phyloP scores from a whole-genome alignment of 2,113 vertebrate genomes.

The Mesoclemmys tuberculata region DNA sequence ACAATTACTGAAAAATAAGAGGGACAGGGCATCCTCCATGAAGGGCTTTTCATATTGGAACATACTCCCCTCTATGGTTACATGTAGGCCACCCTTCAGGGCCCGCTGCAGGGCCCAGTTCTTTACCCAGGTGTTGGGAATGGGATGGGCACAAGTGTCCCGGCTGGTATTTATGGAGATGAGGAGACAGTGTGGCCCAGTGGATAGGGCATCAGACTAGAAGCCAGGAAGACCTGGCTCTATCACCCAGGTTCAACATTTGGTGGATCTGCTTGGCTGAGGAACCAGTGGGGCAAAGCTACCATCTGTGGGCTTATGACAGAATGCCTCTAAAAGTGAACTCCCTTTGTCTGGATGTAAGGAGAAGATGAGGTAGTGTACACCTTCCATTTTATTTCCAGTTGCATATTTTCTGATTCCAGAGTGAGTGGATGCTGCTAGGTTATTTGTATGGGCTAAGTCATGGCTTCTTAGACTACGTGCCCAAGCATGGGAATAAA shows the following conservation, averaged over 20 bases:
- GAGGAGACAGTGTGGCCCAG: background rate
- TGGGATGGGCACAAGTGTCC: background rate
- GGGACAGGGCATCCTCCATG: background rate
- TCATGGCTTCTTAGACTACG: background rate
- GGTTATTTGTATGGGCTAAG: background rate
- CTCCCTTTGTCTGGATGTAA: too few relatives aligned
- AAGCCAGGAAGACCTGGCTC: background rate
- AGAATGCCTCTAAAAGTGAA: background rate
- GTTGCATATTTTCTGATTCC: background rate
- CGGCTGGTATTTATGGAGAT: background rate
- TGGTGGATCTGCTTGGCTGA: background rate
- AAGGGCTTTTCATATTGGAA: background rate
- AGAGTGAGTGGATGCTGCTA: background rate
- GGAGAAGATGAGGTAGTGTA: too few relatives aligned
- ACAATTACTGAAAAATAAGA: background rate
- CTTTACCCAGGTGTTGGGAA: background rate
- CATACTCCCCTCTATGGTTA: background rate
- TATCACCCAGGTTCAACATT: background rate
- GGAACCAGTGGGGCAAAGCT: background rate
- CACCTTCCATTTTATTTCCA: background rate
- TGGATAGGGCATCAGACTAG: background rate
- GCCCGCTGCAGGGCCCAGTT: background rate
- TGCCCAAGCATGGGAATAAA: background rate
- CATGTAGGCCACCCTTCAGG: background rate
- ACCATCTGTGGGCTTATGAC: background rate